Evolutionary conservation across 2,888 invertebrate species (phyloP), one percentile per base, ranked within the genome.

Genomic region (Tiliacea aurago): DNA sequence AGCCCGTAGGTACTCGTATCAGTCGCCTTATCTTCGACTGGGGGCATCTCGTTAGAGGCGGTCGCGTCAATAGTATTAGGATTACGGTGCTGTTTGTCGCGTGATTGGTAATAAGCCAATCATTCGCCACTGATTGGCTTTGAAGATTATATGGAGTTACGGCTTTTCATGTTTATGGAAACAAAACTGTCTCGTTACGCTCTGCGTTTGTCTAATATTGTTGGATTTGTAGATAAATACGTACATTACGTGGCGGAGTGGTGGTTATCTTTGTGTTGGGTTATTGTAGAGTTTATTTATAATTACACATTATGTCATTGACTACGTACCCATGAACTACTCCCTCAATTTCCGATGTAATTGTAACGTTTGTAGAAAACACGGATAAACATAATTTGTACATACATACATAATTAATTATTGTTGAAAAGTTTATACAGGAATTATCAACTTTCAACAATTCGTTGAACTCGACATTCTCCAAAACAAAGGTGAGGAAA

Each of bases 41-140:
- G 47, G 71, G 68, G 72, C 75, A 75, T 78, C 86, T 86, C 81
- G 83, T 86, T 84, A 87, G 77, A 78, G 70, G 33, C 71, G 63
- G 71, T 65, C 66, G 78, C 81, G 70, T 78, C 81, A 81, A 85
- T 79, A 71, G 82, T 73, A 87, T 85, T 81, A 83, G 85, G 83
- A 82, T 80, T 86, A 81, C 70, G 80, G 67, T 69, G 73, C 80
- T 83, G 76, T 73, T 80, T 73, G 80, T 41, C 71, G 67, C 70
- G 45, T 73, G 76, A 84, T 83, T 77, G 84, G 79, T 84, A 84
- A 86, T 82, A 82, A 84, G 80, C 80, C 82, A 84, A 84, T 79
- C 74, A 71, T 80, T 84, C 69, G 67, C 56, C 72, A 61, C 80
- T 84, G 86, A 85, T 86, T 86, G 82, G 78, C 74, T 86, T 85